phyloP scores from a whole-genome alignment of 2,113 vertebrate genomes.

The Albula glossodonta region DNA sequence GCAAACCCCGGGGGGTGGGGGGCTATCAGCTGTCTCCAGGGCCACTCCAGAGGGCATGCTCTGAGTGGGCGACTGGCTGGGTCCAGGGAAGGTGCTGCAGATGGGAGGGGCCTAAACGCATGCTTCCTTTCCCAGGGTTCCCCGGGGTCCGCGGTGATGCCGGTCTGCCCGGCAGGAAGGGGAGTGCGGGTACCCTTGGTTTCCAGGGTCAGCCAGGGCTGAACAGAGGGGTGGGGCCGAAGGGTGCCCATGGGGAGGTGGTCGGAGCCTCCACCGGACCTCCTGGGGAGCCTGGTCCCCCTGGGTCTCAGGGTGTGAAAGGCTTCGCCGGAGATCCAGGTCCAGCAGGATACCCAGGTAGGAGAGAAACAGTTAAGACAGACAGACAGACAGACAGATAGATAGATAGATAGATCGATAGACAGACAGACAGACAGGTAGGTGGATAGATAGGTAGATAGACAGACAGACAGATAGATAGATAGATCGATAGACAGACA shows the following conservation, averaged over 20 bases:
- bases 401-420: no score
- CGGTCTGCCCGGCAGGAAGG: constrained; percentile 75
- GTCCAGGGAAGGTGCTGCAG: neutral
- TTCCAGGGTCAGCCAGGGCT: constrained; percentile 69
- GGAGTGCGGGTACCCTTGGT: constrained; percentile 73
- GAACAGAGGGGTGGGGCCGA: constrained; percentile 69
- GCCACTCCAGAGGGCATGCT: neutral
- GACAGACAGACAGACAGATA: no score
- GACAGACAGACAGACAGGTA: no score
- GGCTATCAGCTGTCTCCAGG: neutral
- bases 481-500: no score
- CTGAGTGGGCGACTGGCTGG: neutral
- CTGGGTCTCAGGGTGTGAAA: constrained; percentile 74
- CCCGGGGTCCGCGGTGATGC: constrained; percentile 79
- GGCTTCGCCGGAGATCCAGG: constrained; percentile 76
- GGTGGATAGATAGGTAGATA: no score
- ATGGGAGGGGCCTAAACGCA: neutral
- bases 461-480: no score
- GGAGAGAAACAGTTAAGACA: no score
- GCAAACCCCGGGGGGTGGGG: no score
- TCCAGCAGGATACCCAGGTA: no score
- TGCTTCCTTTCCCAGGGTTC: constrained; percentile 73
- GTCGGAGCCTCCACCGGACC: constrained; percentile 77
- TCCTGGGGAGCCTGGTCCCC: constrained; percentile 73
- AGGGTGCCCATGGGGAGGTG: constrained; percentile 80